phyloP scores from a whole-genome alignment of 2,888 invertebrate genomes.

The Tetragnatha montana region DNA sequence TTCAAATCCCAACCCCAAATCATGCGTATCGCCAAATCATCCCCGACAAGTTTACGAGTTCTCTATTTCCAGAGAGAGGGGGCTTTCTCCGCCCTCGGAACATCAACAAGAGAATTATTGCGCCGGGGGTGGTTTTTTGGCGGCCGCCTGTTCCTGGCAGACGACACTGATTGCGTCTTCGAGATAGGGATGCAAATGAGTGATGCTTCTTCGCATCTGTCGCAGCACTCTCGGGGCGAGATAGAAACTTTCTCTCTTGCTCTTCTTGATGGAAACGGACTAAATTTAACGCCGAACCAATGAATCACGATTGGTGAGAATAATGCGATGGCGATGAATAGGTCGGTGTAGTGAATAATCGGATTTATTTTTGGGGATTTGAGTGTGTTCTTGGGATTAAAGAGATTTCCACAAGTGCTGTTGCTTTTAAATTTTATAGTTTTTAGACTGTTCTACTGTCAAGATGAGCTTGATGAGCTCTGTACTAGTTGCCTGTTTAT shows the following conservation, averaged over 20 bases:
- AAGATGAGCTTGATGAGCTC: too few species aligned
- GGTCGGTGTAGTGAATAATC: background rate
- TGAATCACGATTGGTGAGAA: slow-evolving; percentile 11
- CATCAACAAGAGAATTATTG: background rate
- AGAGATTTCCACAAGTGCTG: too few species aligned
- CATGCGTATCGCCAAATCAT: background rate
- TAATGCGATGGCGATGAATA: background rate
- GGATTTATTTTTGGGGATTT: background rate
- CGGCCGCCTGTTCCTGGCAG: slow-evolving; percentile 39
- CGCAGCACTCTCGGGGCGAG: slow-evolving; percentile 15
- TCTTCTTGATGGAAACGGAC: slow-evolving; percentile 17
- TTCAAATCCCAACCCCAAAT: background rate
- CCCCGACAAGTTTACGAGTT: background rate
- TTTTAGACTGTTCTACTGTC: too few species aligned
- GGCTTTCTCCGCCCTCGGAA: background rate
- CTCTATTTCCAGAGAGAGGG: slow-evolving; percentile 21
- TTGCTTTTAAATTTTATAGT: too few species aligned
- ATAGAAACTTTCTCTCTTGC: background rate
- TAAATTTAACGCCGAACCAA: slow-evolving; percentile 32
- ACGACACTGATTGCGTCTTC: slow-evolving; percentile 26
- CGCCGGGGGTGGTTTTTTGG: slow-evolving; percentile 53
- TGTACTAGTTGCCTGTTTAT: too few species aligned
- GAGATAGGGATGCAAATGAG: slow-evolving; percentile 44
- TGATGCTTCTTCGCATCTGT: slow-evolving; percentile 39
- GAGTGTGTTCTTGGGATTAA: background rate